Percentiles rank a stretch among this genome's conserved stretches.
These are phyloP conservation scores for Microcebus tavaratra DNA, from an alignment of 2,113 vertebrate species.

Conservation along the genomic window DNA sequence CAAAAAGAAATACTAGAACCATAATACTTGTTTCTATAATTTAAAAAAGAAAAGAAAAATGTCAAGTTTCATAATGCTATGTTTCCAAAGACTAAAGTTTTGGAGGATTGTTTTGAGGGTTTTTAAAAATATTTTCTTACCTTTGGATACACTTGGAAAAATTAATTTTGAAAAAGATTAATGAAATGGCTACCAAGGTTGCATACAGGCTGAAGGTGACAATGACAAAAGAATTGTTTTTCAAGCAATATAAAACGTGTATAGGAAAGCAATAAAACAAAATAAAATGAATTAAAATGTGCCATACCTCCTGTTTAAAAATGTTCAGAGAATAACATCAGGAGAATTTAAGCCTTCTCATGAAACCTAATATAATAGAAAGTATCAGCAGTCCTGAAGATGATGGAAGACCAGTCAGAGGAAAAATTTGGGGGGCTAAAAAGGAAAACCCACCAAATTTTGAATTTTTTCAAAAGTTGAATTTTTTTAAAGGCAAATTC, in stretches of 20 bases:
- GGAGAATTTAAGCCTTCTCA: not conserved
- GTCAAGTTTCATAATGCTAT: not conserved
- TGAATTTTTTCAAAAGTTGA: not conserved
- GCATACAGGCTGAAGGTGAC: not conserved
- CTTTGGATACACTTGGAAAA: not conserved
- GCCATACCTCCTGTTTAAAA: not conserved
- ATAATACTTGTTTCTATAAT: not conserved
- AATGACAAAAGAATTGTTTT: slow-evolving; percentile 18
- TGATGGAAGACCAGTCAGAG: slow-evolving; percentile 33
- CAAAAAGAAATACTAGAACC: not conserved
- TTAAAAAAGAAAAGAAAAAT: not conserved
- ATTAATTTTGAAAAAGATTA: slow-evolving; percentile 11
- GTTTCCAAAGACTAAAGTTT: not conserved
- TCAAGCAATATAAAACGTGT: not conserved
- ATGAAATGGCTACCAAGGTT: not conserved
- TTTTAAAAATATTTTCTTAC: not conserved
- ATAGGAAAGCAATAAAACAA: slow-evolving; percentile 27
- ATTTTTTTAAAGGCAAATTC: not conserved
- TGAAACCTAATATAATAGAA: not conserved
- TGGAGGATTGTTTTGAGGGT: not conserved
- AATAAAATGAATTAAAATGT: slow-evolving; percentile 42
- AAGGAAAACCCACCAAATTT: not conserved
- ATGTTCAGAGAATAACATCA: not conserved
- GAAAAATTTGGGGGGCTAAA: not conserved
- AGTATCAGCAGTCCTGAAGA: slow-evolving; percentile 13